A percentile compares a stretch with the other conserved stretches of the same genome.
Conservation (phyloP, 2,113 vertebrate species). For the Poicephalus meyeri region DNA sequence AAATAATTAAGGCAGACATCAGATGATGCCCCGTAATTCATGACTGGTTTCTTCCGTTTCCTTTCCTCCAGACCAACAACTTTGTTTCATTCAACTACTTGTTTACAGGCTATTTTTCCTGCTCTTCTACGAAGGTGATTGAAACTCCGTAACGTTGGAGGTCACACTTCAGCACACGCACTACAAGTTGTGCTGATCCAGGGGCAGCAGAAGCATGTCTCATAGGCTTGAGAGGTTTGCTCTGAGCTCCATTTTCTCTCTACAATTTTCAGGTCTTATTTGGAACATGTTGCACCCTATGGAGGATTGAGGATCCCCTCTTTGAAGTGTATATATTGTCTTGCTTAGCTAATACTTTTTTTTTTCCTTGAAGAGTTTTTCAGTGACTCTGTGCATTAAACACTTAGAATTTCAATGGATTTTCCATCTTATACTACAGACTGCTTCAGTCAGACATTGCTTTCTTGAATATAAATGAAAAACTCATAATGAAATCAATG, state of each 20-base stretch:
- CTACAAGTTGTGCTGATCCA: neutral
- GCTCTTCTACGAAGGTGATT: neutral
- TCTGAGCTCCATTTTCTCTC: neutral
- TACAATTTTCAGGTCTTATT: neutral
- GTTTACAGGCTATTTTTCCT: neutral
- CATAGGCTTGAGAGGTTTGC: neutral
- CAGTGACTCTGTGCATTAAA: neutral
- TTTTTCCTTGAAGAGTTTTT: neutral
- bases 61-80: neutral
- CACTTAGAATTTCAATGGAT: neutral
- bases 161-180: no score
- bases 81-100: neutral
- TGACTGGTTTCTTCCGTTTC: neutral
- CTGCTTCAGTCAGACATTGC: neutral
- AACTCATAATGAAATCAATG: slow-evolving; percentile 7
- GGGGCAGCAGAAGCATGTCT: neutral
- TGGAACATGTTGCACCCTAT: neutral
- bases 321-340: neutral
- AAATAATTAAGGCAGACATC: neutral
- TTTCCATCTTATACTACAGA: neutral
- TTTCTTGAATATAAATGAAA: neutral
- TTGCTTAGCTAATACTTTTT: neutral
- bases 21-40: neutral
- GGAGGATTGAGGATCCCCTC: neutral
- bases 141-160: neutral